Conservation (phyloP, 2,888 invertebrate species). For the Argyresthia albistria region DNA sequence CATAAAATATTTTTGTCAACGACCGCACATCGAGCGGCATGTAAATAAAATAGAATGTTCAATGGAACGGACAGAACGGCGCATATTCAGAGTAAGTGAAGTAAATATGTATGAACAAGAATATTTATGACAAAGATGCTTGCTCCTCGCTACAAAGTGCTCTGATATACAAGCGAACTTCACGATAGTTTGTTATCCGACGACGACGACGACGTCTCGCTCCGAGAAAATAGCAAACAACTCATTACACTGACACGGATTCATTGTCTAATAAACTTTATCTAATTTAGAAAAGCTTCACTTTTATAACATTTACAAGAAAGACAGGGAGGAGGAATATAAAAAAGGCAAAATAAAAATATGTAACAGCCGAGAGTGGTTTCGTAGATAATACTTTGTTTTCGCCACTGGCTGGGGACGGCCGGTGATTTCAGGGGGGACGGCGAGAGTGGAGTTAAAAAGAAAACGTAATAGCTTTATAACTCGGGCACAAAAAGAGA, state of each 20-base stretch:
- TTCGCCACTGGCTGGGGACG: conserved; percentile 7
- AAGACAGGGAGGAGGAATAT: too few species aligned
- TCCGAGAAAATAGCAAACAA: too few species aligned
- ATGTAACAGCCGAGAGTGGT: neutral
- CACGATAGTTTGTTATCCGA: neutral
- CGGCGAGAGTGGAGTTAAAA: conserved; percentile 23
- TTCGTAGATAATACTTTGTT: conserved; percentile 3
- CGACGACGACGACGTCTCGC: too few species aligned
- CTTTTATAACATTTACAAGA: neutral
- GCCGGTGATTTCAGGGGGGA: conserved; percentile 20
- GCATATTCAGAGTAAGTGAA: conserved; percentile 19
- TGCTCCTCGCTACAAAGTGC: neutral
- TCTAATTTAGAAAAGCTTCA: conserved; percentile 1
- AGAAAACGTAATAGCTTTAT: conserved; percentile 43
- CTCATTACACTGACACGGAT: neutral
- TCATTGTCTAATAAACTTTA: neutral
- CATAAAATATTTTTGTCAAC: conserved; percentile 6
- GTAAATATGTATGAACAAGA: conserved; percentile 4
- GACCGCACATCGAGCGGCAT: conserved; percentile 16
- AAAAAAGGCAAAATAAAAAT: neutral
- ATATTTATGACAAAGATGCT: conserved; percentile 4
- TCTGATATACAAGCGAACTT: neutral
- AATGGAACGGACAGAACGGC: conserved; percentile 23
- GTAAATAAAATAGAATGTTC: conserved; percentile 26
- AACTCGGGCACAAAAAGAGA: conserved; percentile 38